phyloP scores from a whole-genome alignment of 2,888 invertebrate species.

The Amiota mariae region DNA sequence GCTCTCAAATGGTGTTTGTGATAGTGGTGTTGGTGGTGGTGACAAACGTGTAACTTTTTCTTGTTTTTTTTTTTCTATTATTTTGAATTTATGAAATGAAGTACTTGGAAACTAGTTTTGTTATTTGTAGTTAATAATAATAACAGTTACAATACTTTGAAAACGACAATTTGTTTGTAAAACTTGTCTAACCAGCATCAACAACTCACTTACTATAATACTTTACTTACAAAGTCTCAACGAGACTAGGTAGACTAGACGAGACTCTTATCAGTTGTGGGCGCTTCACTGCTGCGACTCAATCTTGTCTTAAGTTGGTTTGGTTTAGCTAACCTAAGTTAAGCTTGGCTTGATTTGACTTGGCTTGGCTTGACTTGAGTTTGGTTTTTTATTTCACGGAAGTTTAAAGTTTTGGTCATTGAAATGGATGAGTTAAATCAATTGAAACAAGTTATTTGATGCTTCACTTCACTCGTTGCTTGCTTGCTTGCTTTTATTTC shows the following conservation, averaged over 20 bases:
- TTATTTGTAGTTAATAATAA: neutral
- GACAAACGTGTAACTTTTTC: slow-evolving; percentile 45
- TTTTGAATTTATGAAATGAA: neutral
- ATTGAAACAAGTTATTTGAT: slow-evolving; percentile 26
- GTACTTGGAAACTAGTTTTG: slow-evolving; percentile 26
- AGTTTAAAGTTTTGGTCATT: slow-evolving; percentile 18
- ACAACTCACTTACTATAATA: too few relatives aligned
- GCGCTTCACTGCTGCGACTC: neutral
- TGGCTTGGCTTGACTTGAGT: neutral
- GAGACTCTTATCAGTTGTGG: slow-evolving; percentile 24
- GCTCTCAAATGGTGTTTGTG: too few relatives aligned
- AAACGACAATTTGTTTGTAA: slow-evolving; percentile 29
- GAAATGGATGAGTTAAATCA: slow-evolving; percentile 23
- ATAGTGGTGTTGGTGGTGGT: slow-evolving; percentile 34
- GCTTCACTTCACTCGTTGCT: neutral
- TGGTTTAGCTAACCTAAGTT: too few relatives aligned
- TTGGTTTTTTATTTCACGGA: slow-evolving; percentile 5
- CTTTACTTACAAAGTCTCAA: too few relatives aligned
- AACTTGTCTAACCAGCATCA: slow-evolving; percentile 25
- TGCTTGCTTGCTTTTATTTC: neutral
- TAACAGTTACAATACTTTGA: slow-evolving; percentile 1
- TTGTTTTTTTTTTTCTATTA: neutral
- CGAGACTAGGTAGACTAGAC: neutral
- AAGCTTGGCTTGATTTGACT: too few relatives aligned
- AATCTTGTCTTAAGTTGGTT: too few relatives aligned